A percentile compares a stretch with the other conserved stretches of the same genome.
These are phyloP conservation scores for Cotesia vestalis DNA, from an alignment of 1,140 invertebrate genomes.

Conservation along the genomic window DNA sequence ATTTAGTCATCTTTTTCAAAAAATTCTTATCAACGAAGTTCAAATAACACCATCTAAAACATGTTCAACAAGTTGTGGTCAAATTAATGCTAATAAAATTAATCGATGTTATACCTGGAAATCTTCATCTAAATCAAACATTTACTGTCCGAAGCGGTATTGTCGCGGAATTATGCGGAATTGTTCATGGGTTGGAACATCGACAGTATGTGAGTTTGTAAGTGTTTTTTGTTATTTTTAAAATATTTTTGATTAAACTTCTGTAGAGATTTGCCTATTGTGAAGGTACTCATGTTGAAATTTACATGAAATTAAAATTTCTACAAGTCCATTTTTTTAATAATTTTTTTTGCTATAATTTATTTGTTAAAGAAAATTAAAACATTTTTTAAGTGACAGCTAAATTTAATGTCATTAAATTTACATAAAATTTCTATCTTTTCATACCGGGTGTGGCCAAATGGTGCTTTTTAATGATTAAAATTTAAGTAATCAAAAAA, in stretches of 20 bases:
- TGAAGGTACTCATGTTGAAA: too few species aligned
- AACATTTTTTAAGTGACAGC: too few species aligned
- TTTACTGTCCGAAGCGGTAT: slow-evolving; percentile 5
- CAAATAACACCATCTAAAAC: neutral
- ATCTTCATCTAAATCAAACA: neutral
- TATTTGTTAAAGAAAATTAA: too few species aligned
- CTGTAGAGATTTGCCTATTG: neutral
- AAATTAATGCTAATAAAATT: slow-evolving; percentile 1
- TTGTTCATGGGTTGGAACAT: slow-evolving; percentile 7
- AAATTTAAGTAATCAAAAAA: neutral
- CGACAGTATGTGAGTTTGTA: neutral
- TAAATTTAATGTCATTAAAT: too few species aligned
- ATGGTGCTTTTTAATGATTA: neutral
- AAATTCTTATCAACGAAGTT: slow-evolving; percentile 4
- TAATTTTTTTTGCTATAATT: too few species aligned
- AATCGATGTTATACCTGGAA: neutral
- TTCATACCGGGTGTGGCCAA: neutral
- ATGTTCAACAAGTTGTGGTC: neutral
- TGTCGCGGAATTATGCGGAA: neutral
- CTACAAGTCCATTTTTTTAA: too few species aligned
- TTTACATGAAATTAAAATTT: too few species aligned
- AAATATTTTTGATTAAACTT: neutral
- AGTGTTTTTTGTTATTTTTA: neutral
- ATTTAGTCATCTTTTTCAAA: neutral
- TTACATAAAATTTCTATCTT: neutral